Conservation (phyloP, 2,797 vertebrate genomes). For the Neolamprologus multifasciatus region DNA sequence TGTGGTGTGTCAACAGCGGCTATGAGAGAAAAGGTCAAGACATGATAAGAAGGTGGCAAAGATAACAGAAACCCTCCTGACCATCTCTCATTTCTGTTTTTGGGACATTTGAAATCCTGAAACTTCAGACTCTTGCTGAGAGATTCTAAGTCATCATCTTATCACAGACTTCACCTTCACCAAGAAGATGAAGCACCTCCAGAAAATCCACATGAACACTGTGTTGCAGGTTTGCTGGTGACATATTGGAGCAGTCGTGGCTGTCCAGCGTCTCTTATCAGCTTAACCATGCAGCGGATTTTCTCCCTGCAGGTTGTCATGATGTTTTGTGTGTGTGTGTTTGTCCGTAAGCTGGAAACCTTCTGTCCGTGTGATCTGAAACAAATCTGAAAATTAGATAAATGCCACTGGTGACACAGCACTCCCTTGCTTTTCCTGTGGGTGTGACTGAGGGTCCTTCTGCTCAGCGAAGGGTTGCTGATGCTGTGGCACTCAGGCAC, state of each 20-base stretch:
- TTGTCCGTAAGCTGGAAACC: not conserved
- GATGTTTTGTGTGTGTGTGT: not conserved
- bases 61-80: not conserved
- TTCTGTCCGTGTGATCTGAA: not conserved
- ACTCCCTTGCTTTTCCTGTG: not conserved
- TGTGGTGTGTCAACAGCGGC: not conserved
- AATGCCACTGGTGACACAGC: not conserved
- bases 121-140: not conserved
- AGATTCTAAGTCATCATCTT: not conserved
- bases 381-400: not conserved
- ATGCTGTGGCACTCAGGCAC: not conserved
- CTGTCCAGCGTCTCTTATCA: not conserved
- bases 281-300: not conserved
- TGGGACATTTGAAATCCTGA: not conserved
- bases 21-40: not conserved
- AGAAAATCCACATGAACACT: not conserved
- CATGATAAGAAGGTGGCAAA: not conserved
- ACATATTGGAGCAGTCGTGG: not conserved
- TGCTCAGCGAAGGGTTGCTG: constrained; percentile 12
- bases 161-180: not conserved
- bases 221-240: not conserved
- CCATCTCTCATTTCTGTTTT: not conserved
- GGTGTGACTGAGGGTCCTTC: not conserved
- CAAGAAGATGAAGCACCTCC: not conserved
- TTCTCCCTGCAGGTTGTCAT: not conserved